Percentiles rank a stretch among this genome's conserved stretches.
phyloP scores from a whole-genome alignment of 1,140 invertebrate species.

The Maniola jurtina region DNA sequence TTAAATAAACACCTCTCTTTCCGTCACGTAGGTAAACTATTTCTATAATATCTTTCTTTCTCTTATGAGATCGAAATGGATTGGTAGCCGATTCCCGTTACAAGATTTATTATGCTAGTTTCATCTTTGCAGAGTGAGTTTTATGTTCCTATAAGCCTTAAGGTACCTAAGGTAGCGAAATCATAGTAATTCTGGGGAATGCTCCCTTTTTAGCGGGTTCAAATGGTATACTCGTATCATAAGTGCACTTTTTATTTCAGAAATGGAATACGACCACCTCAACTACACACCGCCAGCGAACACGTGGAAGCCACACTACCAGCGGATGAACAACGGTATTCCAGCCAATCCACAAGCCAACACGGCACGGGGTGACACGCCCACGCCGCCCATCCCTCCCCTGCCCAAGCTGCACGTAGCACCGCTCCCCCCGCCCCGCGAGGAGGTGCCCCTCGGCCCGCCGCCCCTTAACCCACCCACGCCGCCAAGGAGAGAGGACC shows the following conservation, averaged over 20 bases:
- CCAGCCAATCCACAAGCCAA: slow-evolving; percentile 20
- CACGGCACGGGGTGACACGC: slow-evolving; percentile 7
- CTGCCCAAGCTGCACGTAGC: slow-evolving; percentile 48
- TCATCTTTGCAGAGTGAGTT: too few species aligned
- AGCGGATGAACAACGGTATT: slow-evolving; percentile 85
- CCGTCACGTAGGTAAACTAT: too few species aligned
- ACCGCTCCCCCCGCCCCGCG: slow-evolving; percentile 26
- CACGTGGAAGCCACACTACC: slow-evolving; percentile 91
- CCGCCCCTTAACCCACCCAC: slow-evolving; percentile 13
- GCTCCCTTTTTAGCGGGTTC: too few species aligned
- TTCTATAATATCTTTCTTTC: too few species aligned
- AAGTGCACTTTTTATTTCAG: slow-evolving; percentile 70
- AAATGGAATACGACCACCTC: slow-evolving; percentile 91
- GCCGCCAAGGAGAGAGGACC: slow-evolving; percentile 18
- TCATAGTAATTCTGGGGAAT: too few species aligned
- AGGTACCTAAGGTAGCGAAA: too few species aligned
- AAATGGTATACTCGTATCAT: too few species aligned
- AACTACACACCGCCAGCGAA: slow-evolving; percentile 90
- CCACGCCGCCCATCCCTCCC: slow-evolving; percentile 54
- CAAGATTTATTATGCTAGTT: too few species aligned
- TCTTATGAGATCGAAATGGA: too few species aligned
- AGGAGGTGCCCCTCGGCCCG: background rate
- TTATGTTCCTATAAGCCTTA: too few species aligned
- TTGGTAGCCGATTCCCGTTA: too few species aligned
- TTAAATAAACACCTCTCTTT: too few species aligned